Percentiles rank a stretch among this genome's conserved stretches.
These are phyloP conservation scores for Falco peregrinus DNA, from an alignment of 2,797 vertebrate species.

Conservation along the genomic window DNA sequence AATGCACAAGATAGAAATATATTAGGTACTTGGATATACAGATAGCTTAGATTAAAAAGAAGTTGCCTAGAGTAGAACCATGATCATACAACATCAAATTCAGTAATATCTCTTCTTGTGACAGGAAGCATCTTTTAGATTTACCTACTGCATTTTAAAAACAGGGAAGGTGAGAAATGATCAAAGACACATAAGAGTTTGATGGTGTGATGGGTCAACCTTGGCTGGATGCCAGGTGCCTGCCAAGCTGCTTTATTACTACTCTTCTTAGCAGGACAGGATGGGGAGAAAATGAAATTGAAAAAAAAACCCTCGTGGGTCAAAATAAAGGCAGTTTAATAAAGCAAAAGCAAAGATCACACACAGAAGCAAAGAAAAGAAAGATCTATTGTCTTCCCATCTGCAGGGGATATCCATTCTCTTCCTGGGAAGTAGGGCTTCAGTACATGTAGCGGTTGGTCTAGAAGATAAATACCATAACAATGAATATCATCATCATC, in stretches of 20 bases:
- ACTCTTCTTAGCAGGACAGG: not conserved
- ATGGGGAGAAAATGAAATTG: not conserved
- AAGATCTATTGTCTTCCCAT: not conserved
- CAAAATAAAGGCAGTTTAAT: not conserved
- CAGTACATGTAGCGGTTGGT: rapidly evolving
- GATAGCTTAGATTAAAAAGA: not conserved
- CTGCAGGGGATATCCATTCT: not conserved
- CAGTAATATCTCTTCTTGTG: not conserved
- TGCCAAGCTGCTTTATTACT: not conserved
- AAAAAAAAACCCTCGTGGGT: rapidly evolving
- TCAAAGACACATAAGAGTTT: not conserved
- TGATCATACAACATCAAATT: not conserved
- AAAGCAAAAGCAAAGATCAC: not conserved
- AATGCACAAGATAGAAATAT: not conserved
- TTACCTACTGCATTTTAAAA: not conserved
- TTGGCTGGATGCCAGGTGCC: not conserved
- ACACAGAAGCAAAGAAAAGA: not conserved
- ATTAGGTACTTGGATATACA: not conserved
- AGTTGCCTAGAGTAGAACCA: not conserved
- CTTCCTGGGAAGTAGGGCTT: not conserved
- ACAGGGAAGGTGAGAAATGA: not conserved
- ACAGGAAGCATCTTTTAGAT: not conserved
- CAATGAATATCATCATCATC: rapidly evolving
- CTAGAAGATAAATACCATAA: rapidly evolving
- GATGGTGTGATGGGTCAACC: not conserved